A percentile compares a stretch with the other conserved stretches of the same genome.
Conservation (phyloP, 2,113 vertebrate genomes). For the Toxostoma redivivum region DNA sequence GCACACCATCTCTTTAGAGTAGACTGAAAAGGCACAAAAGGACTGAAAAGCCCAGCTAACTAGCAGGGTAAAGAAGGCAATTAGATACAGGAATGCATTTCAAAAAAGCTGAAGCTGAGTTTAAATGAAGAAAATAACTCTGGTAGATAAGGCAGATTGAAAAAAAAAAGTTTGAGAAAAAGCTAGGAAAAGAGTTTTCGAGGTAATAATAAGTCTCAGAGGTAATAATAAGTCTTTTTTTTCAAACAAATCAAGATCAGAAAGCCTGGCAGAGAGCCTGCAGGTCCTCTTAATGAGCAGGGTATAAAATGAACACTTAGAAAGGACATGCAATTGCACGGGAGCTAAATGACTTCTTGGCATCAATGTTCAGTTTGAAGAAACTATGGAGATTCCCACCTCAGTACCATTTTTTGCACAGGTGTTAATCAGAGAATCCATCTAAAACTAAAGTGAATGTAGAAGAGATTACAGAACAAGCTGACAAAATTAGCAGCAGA, state of each 20-base stretch:
- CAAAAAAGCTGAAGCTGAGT: not conserved
- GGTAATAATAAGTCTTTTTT: not conserved
- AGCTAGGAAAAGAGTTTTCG: not conserved
- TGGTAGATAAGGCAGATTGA: not conserved
- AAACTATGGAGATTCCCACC: not conserved
- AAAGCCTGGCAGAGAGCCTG: not conserved
- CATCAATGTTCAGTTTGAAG: not conserved
- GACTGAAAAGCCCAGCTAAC: not conserved
- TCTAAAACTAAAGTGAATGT: not conserved
- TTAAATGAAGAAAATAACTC: slow-evolving; percentile 36
- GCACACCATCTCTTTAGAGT: not conserved
- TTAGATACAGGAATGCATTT: not conserved
- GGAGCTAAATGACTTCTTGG: slow-evolving; percentile 3
- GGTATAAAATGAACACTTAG: not conserved
- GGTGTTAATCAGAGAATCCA: not conserved
- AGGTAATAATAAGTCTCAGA: not conserved
- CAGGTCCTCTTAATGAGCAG: slow-evolving; percentile 13
- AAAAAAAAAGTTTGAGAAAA: not conserved
- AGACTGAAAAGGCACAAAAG: not conserved
- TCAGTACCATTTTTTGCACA: not conserved
- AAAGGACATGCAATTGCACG: not conserved
- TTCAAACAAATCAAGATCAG: not conserved
- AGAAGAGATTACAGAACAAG: not conserved
- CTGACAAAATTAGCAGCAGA: not conserved
- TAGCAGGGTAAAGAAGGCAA: slow-evolving; percentile 4